These are phyloP conservation scores for Agapornis roseicollis DNA, from an alignment of 2,113 vertebrate species.

Conservation along the genomic window DNA sequence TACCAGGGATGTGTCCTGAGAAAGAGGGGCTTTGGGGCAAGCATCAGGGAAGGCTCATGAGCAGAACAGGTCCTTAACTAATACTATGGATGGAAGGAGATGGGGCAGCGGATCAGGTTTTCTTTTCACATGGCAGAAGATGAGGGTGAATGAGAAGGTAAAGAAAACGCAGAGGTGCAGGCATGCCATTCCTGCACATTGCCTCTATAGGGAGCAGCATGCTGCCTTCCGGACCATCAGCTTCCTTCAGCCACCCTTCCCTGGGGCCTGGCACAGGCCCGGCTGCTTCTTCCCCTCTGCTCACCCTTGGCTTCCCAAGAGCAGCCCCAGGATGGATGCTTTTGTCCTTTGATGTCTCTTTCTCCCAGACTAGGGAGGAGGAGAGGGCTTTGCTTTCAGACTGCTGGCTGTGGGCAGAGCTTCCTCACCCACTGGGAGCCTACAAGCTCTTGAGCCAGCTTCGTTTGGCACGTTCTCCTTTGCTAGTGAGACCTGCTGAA, in stretches of 20 bases:
- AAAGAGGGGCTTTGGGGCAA: not conserved
- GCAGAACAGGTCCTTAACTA: not conserved
- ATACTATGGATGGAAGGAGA: not conserved
- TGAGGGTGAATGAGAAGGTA: not conserved
- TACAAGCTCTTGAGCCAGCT: not conserved
- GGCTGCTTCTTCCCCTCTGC: not conserved
- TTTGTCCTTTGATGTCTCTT: not conserved
- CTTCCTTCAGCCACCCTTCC: not conserved
- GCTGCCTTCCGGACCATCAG: not conserved
- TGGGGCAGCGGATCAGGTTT: not conserved
- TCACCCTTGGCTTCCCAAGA: not conserved
- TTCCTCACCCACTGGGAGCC: not conserved
- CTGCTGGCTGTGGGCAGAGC: not conserved
- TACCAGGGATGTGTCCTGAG: not conserved
- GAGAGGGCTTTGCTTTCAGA: not conserved
- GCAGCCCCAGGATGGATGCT: not conserved
- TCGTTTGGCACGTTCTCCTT: not conserved
- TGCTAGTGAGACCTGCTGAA: not conserved
- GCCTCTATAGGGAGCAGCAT: rapidly evolving
- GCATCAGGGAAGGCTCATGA: rapidly evolving
- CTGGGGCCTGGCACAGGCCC: rapidly evolving
- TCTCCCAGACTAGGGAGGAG: not conserved
- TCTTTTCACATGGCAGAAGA: not conserved
- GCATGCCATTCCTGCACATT: rapidly evolving
- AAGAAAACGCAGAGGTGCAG: not conserved